phyloP scores from a whole-genome alignment of 2,797 vertebrate genomes.

The Lacerta bilineata region DNA sequence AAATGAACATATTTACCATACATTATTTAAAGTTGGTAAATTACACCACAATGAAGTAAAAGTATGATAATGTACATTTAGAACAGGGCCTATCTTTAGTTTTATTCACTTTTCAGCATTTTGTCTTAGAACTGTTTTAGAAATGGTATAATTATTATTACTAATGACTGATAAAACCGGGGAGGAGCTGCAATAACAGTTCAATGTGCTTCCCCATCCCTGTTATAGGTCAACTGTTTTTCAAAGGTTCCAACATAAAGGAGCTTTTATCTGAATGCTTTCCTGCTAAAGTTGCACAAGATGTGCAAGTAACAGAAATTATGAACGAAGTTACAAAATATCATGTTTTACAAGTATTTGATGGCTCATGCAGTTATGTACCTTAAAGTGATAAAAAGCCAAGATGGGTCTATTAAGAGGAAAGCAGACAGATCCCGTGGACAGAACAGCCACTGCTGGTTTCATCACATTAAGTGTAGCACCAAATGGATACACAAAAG shows the following conservation, averaged over 20 bases:
- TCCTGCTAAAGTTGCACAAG: background rate
- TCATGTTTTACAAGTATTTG: rapidly evolving
- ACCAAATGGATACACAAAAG: constrained; percentile 95
- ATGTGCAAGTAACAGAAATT: background rate
- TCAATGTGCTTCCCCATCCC: background rate
- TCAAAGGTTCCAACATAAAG: background rate
- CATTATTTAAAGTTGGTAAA: background rate
- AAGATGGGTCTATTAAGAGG: constrained; percentile 94
- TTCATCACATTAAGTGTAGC: constrained; percentile 95
- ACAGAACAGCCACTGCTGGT: constrained; percentile 91
- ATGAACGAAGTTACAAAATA: background rate
- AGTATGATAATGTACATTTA: background rate
- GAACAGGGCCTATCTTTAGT: background rate
- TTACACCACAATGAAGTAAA: background rate
- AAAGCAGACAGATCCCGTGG: constrained; percentile 95
- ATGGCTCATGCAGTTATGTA: constrained; percentile 58
- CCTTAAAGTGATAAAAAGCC: constrained; percentile 92
- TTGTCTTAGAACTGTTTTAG: background rate
- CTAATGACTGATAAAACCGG: background rate
- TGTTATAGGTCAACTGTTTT: background rate
- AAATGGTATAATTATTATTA: background rate
- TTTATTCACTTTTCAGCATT: background rate
- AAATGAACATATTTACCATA: background rate
- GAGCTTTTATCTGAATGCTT: background rate
- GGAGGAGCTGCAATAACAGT: background rate